Evolutionary conservation across 2,113 vertebrate genomes (phyloP).

Genomic region (Anolis sagrei): DNA sequence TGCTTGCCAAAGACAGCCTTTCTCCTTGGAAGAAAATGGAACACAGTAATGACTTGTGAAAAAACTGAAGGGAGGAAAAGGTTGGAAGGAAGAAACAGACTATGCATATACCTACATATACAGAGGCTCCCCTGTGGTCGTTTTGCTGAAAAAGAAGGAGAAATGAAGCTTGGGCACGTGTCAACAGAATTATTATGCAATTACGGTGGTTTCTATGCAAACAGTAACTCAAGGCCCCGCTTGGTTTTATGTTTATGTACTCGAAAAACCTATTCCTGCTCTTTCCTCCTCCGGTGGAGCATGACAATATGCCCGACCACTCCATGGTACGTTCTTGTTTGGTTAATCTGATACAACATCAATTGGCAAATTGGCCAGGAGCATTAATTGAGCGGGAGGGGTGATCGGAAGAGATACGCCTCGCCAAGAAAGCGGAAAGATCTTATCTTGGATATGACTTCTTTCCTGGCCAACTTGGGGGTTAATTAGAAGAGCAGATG

Average conservation of each 20-base stretch:
- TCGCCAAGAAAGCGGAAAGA: constrained; percentile 46
- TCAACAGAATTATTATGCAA: constrained; percentile 70
- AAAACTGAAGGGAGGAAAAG: not conserved
- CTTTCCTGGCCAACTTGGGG: constrained; percentile 45
- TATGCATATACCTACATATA: too few species aligned
- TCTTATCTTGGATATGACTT: constrained; percentile 63
- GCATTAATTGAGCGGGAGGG: constrained; percentile 62
- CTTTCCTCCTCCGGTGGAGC: not conserved
- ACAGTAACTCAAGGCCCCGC: constrained; percentile 52
- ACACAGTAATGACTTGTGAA: constrained; percentile 30
- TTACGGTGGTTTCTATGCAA: constrained; percentile 55
- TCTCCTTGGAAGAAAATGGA: constrained; percentile 22
- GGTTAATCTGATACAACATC: constrained; percentile 57
- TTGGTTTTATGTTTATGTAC: constrained; percentile 60
- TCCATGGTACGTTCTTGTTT: constrained; percentile 4
- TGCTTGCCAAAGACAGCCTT: constrained; percentile 44
- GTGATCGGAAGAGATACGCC: too few species aligned
- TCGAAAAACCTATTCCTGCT: constrained; percentile 1
- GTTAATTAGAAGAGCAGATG: constrained; percentile 55
- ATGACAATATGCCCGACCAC: constrained; percentile 41
- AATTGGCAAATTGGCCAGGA: constrained; percentile 60
- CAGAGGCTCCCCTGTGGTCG: not conserved
- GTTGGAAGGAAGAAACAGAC: constrained; percentile 26
- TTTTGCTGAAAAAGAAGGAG: constrained; percentile 39
- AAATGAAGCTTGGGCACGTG: constrained; percentile 60